Evolutionary conservation across 2,888 invertebrate genomes (phyloP).

Genomic region (Caenorhabditis zanzibari): DNA sequence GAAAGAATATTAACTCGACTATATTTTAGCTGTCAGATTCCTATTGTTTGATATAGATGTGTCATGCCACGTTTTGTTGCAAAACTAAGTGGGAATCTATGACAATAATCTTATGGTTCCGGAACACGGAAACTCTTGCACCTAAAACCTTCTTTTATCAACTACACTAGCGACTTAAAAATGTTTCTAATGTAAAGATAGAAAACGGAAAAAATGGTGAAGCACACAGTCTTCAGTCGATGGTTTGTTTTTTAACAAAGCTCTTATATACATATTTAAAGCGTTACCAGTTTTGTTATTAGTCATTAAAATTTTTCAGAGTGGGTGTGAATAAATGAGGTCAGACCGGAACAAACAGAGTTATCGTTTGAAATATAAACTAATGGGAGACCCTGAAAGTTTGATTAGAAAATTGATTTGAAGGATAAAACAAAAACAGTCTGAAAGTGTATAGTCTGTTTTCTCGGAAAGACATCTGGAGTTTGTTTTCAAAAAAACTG

Average conservation of each 20-base stretch:
- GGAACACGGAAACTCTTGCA: slow-evolving; percentile 31
- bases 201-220: slow-evolving; percentile 1
- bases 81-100: slow-evolving; percentile 23
- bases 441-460: neutral
- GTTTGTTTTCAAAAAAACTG: slow-evolving; percentile 2
- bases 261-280: neutral
- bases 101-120: slow-evolving; percentile 39
- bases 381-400: neutral
- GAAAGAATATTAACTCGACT: no score
- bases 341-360: slow-evolving; percentile 32
- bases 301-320: slow-evolving; percentile 3
- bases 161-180: slow-evolving; percentile 54
- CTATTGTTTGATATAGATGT: neutral
- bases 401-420: neutral
- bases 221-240: slow-evolving; percentile 25
- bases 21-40: neutral
- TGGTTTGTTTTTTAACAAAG: slow-evolving; percentile 30
- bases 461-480: neutral
- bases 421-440: neutral
- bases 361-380: slow-evolving; percentile 1
- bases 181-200: slow-evolving; percentile 16
- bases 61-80: slow-evolving; percentile 5
- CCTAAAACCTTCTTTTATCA: slow-evolving; percentile 39
- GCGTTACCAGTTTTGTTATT: neutral
- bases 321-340: slow-evolving; percentile 32